Percentiles rank a stretch among this genome's conserved stretches.
Evolutionary conservation across 2,888 invertebrate species (phyloP).

Genomic region (Lithophane ornitopus): DNA sequence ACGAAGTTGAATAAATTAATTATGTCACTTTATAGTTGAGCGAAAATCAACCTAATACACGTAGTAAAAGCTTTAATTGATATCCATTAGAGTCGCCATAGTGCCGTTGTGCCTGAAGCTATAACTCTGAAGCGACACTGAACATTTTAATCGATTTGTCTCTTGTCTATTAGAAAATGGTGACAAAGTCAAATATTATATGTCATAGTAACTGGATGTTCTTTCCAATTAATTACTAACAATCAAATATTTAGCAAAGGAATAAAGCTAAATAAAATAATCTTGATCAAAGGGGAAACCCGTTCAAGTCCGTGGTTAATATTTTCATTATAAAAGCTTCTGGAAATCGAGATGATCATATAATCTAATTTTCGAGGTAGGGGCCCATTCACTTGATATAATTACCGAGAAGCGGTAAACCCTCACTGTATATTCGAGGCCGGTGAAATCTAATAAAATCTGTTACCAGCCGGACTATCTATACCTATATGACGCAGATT

Average conservation of each 20-base stretch:
- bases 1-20: slow-evolving; percentile 25
- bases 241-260: neutral
- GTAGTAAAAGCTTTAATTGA: slow-evolving; percentile 38
- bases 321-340: neutral
- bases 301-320: slow-evolving; percentile 1
- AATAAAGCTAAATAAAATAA: neutral
- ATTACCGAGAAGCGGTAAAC: slow-evolving; percentile 4
- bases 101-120: neutral
- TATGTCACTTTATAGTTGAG: slow-evolving; percentile 14
- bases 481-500: neutral
- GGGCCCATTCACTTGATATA: neutral
- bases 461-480: neutral
- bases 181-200: neutral
- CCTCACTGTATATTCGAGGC: neutral
- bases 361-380: slow-evolving; percentile 14
- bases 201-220: neutral
- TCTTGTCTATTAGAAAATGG: slow-evolving; percentile 5
- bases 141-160: slow-evolving; percentile 19
- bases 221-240: neutral
- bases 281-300: neutral
- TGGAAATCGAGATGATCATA: slow-evolving; percentile 12
- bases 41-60: slow-evolving; percentile 9
- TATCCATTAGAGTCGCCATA: slow-evolving; percentile 41
- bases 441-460: neutral
- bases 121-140: slow-evolving; percentile 14